A percentile compares a stretch with the other conserved stretches of the same genome.
Conservation (phyloP, 2,113 vertebrate species). For the Sarotherodon lohbergeri region DNA sequence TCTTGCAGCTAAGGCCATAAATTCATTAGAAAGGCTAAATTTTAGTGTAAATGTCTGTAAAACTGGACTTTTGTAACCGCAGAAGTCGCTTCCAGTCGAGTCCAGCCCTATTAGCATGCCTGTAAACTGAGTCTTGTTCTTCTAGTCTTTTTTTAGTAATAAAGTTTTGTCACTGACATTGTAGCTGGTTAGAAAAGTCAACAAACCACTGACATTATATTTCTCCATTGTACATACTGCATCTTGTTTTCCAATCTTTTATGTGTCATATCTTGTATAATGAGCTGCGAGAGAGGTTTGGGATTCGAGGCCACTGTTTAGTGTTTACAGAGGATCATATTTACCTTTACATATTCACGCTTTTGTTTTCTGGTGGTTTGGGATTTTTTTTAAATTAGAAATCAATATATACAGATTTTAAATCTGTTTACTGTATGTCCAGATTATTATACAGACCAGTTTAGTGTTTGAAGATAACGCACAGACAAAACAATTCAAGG, state of each 20-base stretch:
- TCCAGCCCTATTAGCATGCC: not conserved
- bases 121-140: not conserved
- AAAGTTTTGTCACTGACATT: not conserved
- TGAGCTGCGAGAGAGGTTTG: not conserved
- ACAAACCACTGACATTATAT: not conserved
- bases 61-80: not conserved
- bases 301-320: not conserved
- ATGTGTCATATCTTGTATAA: not conserved
- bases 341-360: not conserved
- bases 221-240: not conserved
- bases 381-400: not conserved
- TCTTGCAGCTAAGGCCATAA: not conserved
- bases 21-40: not conserved
- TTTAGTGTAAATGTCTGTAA: not conserved
- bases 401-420: not conserved
- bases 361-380: not conserved
- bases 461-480: constrained; percentile 24
- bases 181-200: not conserved
- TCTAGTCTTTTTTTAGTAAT: not conserved
- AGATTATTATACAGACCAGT: constrained; percentile 13
- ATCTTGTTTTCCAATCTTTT: not conserved
- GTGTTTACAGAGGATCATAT: not conserved
- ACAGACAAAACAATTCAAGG: constrained; percentile 58
- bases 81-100: not conserved
- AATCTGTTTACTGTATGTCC: not conserved